These are phyloP conservation scores for Plutomurus gul DNA, from an alignment of 1,140 invertebrate species.

Conservation along the genomic window DNA sequence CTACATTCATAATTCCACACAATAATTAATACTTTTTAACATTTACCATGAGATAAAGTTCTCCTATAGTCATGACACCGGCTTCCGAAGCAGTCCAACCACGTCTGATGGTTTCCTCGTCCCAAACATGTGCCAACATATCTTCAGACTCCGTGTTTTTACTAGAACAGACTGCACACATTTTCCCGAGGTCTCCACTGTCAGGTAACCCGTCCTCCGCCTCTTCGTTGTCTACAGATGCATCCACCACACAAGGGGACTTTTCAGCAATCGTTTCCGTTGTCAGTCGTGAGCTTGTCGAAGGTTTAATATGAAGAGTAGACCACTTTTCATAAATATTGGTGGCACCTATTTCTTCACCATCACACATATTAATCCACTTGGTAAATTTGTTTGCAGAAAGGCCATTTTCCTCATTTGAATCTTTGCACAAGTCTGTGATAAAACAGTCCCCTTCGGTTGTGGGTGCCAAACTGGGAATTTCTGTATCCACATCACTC, in stretches of 20 bases:
- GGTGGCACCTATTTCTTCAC: too few species aligned
- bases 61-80: constrained; percentile 79
- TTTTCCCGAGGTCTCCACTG: not conserved
- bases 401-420: too few species aligned
- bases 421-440: not conserved
- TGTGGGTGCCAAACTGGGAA: not conserved
- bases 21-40: too few species aligned
- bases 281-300: not conserved
- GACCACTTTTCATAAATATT: too few species aligned
- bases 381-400: too few species aligned
- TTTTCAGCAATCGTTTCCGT: not conserved
- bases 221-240: not conserved
- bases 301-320: too few species aligned
- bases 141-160: constrained; percentile 30
- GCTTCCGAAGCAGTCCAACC: constrained; percentile 79
- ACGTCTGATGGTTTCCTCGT: constrained; percentile 64
- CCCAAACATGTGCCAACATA: constrained; percentile 34
- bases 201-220: not conserved
- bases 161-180: not conserved
- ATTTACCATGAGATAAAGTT: constrained; percentile 83
- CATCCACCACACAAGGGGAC: not conserved
- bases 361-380: too few species aligned
- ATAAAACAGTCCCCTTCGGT: not conserved
- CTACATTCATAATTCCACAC: too few species aligned
- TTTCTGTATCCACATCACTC: constrained; percentile 35